A percentile compares a stretch with the other conserved stretches of the same genome.
phyloP scores from a whole-genome alignment of 2,888 invertebrate species.

The Zaprionus bogoriensis region DNA sequence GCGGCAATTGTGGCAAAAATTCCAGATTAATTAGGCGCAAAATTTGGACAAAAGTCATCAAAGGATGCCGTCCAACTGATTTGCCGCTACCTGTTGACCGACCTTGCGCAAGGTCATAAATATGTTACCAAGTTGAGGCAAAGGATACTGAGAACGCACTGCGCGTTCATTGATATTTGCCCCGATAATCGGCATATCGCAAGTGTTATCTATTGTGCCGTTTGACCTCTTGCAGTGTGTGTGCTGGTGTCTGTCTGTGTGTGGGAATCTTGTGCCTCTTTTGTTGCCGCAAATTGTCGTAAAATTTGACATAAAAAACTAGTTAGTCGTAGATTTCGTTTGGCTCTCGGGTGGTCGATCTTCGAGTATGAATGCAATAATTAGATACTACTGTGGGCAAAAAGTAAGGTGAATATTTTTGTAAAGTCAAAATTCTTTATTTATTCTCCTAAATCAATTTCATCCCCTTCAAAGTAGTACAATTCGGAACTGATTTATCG shows the following conservation, averaged over 20 bases:
- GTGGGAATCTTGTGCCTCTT: constrained; percentile 55
- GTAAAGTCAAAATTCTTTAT: too few relatives aligned
- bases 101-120: constrained; percentile 47
- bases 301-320: constrained; percentile 55
- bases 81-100: constrained; percentile 46
- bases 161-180: constrained; percentile 53
- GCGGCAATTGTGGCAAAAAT: constrained; percentile 54
- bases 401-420: too few relatives aligned
- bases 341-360: constrained; percentile 46
- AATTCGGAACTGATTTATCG: too few relatives aligned
- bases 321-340: constrained; percentile 18
- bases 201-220: constrained; percentile 30
- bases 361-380: too few relatives aligned
- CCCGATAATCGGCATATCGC: constrained; percentile 50
- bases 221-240: neutral
- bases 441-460: too few relatives aligned
- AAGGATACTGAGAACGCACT: constrained; percentile 41
- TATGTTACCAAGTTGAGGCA: constrained; percentile 23
- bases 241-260: constrained; percentile 28
- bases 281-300: constrained; percentile 56
- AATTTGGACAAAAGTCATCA: constrained; percentile 59
- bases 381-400: too few relatives aligned
- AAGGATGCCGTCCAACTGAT: constrained; percentile 57
- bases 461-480: too few relatives aligned
- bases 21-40: constrained; percentile 73